These are phyloP conservation scores for Spea hammondii DNA, from an alignment of 2,797 vertebrate genomes.

Conservation along the genomic window DNA sequence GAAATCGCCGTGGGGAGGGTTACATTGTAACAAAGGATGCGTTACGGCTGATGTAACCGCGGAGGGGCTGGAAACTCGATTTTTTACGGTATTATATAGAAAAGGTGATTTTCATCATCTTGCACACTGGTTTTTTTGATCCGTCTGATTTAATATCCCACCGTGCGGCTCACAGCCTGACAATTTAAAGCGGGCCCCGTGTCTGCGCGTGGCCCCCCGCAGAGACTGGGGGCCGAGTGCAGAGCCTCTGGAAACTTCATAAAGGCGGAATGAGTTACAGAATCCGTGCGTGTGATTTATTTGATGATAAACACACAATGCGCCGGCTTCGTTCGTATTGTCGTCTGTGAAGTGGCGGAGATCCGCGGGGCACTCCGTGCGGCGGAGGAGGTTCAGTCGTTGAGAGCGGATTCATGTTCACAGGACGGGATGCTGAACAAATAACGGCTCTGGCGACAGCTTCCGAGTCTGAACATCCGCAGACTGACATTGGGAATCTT, in stretches of 20 bases:
- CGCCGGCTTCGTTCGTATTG: not conserved
- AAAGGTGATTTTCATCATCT: no score
- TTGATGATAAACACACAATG: conserved; percentile 8
- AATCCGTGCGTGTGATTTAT: conserved; percentile 14
- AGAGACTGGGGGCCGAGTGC: not conserved
- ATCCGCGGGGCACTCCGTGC: conserved; percentile 21
- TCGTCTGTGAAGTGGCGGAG: conserved; percentile 25
- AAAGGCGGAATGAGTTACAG: not conserved
- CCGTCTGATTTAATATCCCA: no score
- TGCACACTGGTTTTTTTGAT: no score
- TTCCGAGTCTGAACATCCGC: not conserved
- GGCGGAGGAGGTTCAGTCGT: conserved; percentile 21
- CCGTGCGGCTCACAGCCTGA: no score
- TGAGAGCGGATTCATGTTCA: conserved; percentile 10
- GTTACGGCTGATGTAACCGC: no score
- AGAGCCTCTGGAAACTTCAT: not conserved
- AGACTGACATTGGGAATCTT: not conserved
- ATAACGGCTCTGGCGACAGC: not conserved
- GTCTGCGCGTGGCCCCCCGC: no score
- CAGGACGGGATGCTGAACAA: not conserved
- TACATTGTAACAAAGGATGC: no score
- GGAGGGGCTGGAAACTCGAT: no score
- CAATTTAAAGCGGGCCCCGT: no score
- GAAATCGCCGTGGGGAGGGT: no score
- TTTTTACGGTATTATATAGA: no score